Percentiles rank a stretch among this genome's conserved stretches.
phyloP scores from a whole-genome alignment of 2,113 vertebrate genomes.

The Sterrhoptilus dennistouni region DNA sequence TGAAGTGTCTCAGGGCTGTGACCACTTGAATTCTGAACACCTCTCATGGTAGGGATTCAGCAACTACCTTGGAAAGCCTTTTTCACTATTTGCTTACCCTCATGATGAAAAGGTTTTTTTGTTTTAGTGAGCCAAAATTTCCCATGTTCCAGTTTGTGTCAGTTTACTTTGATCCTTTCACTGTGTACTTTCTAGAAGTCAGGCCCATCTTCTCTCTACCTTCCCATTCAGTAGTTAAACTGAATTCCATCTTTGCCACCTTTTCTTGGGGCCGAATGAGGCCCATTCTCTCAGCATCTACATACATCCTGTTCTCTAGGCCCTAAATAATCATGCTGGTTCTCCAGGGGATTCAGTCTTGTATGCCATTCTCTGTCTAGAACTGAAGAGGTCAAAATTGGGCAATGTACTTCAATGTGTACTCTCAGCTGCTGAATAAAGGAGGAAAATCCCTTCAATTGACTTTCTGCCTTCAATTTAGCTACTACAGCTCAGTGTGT shows the following conservation, averaged over 20 bases:
- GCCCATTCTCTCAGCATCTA: neutral
- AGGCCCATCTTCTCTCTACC: neutral
- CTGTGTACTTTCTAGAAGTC: neutral
- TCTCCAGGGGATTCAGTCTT: neutral
- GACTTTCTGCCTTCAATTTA: neutral
- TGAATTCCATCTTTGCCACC: neutral
- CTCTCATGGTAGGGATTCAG: neutral
- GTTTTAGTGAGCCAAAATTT: neutral
- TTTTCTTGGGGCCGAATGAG: neutral
- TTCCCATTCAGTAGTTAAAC: neutral
- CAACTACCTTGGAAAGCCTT: neutral
- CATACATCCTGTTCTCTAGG: neutral
- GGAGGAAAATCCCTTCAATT: neutral
- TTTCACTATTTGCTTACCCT: neutral
- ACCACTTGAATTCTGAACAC: neutral
- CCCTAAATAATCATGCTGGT: neutral
- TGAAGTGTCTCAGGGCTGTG: neutral
- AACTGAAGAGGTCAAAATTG: neutral
- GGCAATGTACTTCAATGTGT: neutral
- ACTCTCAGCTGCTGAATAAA: neutral
- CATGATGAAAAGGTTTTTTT: neutral
- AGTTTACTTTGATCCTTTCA: neutral
- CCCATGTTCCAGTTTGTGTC: neutral
- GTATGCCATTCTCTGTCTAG: neutral
- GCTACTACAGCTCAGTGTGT: neutral